Conservation (phyloP, 2,888 invertebrate species). For the Auanema freiburgensis region DNA sequence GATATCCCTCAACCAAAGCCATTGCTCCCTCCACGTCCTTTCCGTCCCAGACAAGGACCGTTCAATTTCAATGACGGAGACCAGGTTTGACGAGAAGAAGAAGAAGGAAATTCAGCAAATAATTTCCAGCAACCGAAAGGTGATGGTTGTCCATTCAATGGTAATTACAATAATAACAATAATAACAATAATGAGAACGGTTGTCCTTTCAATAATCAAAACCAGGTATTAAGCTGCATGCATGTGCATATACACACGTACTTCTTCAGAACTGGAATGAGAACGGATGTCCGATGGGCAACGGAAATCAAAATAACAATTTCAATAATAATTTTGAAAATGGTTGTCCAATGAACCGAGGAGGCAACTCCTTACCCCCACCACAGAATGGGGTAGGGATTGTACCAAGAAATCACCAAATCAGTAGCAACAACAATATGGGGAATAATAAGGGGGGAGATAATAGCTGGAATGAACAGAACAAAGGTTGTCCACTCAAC, state of each 20-base stretch:
- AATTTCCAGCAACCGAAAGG: background rate
- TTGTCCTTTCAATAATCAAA: constrained; percentile 2
- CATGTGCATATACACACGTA: too few species aligned
- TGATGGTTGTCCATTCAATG: background rate
- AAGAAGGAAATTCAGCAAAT: constrained; percentile 1
- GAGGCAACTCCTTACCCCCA: background rate
- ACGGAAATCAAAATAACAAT: background rate
- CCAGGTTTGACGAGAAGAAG: constrained; percentile 14
- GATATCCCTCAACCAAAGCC: constrained; percentile 44
- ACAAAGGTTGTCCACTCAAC: constrained; percentile 9
- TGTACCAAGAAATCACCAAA: background rate
- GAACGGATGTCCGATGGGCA: constrained; percentile 7
- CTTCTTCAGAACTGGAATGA: constrained; percentile 7
- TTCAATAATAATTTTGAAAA: background rate
- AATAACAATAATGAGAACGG: constrained; percentile 7
- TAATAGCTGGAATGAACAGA: constrained; percentile 12
- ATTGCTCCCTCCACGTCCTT: constrained; percentile 33
- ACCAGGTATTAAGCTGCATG: too few species aligned
- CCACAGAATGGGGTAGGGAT: background rate
- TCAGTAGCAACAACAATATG: constrained; percentile 16
- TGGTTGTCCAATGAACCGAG: background rate
- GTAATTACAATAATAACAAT: background rate
- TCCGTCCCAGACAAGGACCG: constrained; percentile 31
- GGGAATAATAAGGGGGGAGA: constrained; percentile 1
- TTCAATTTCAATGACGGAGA: constrained; percentile 41